These are phyloP conservation scores for Pantelozetes paolii DNA, from an alignment of 2,888 invertebrate species.

Conservation along the genomic window DNA sequence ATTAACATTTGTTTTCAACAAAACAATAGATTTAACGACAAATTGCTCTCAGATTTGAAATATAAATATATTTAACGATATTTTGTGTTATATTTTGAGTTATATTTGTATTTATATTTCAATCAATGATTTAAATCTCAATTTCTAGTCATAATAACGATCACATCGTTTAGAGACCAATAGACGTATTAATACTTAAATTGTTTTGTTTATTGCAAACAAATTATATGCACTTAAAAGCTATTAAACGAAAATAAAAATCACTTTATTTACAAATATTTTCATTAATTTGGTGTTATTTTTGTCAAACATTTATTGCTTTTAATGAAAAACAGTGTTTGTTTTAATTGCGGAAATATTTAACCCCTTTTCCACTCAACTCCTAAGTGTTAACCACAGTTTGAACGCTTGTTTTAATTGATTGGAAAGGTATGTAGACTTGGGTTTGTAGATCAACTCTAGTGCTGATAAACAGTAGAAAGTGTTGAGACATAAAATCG, in stretches of 20 bases:
- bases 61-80: neutral
- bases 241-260: too few relatives aligned
- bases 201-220: neutral
- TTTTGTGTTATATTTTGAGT: neutral
- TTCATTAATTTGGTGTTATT: too few relatives aligned
- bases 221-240: slow-evolving; percentile 16
- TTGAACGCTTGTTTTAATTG: too few relatives aligned
- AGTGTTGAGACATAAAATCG: too few relatives aligned
- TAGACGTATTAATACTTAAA: slow-evolving; percentile 7
- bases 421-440: too few relatives aligned
- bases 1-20: slow-evolving; percentile 2
- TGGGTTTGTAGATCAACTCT: too few relatives aligned
- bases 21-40: neutral
- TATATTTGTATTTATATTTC: slow-evolving; percentile 9
- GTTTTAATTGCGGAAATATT: too few relatives aligned
- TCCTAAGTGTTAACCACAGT: too few relatives aligned
- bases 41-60: neutral
- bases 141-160: slow-evolving; percentile 28
- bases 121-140: slow-evolving; percentile 8
- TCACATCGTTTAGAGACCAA: neutral
- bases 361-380: too few relatives aligned
- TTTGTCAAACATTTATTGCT: too few relatives aligned
- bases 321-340: too few relatives aligned
- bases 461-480: too few relatives aligned
- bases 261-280: slow-evolving; percentile 13